phyloP scores from a whole-genome alignment of 2,888 invertebrate genomes.

The Cerceris ruficornis region DNA sequence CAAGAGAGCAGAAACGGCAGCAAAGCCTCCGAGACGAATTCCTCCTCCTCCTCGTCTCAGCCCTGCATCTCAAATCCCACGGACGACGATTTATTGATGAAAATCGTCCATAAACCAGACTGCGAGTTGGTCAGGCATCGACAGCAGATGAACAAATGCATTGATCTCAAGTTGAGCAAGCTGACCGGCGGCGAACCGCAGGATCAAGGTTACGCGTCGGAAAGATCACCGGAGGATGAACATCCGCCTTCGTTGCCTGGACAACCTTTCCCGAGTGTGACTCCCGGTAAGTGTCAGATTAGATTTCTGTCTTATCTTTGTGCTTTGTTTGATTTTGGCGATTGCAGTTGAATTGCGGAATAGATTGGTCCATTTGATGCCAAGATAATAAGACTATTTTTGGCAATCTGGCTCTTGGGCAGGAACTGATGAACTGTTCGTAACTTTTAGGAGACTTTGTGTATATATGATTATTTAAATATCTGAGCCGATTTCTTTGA shows the following conservation, averaged over 20 bases:
- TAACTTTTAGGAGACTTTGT: too few relatives aligned
- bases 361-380: too few relatives aligned
- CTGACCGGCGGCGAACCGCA: conserved; percentile 76
- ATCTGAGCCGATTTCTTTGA: too few relatives aligned
- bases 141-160: conserved; percentile 64
- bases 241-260: conserved; percentile 86
- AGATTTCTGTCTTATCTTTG: background rate
- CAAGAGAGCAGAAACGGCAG: conserved; percentile 46
- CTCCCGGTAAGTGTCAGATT: conserved; percentile 84
- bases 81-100: conserved; percentile 71
- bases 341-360: too few relatives aligned
- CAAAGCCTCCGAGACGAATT: conserved; percentile 55
- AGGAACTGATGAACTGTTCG: too few relatives aligned
- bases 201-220: conserved; percentile 90
- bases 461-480: too few relatives aligned
- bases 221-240: conserved; percentile 90
- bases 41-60: conserved; percentile 58
- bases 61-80: conserved; percentile 35
- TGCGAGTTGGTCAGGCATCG: conserved; percentile 76
- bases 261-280: conserved; percentile 86
- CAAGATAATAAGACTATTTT: too few relatives aligned
- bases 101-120: conserved; percentile 76
- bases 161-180: conserved; percentile 74
- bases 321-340: background rate
- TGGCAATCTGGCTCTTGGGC: too few relatives aligned